Evolutionary conservation across 2,113 vertebrate species (phyloP).

Genomic region (Atrichornis clamosus): DNA sequence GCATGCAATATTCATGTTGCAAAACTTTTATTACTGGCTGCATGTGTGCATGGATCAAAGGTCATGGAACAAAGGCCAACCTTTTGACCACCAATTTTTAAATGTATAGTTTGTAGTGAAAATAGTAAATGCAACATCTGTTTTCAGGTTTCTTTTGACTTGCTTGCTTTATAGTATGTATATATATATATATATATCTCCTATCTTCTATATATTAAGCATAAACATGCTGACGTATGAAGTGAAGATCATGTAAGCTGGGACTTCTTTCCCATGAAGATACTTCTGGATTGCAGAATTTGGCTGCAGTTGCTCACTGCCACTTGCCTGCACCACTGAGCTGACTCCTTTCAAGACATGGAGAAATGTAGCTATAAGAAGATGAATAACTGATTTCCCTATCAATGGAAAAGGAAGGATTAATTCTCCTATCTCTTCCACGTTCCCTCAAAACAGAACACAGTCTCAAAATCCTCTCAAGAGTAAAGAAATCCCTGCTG

Average conservation of each 20-base stretch:
- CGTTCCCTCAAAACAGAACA: background rate
- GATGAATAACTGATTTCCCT: background rate
- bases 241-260: background rate
- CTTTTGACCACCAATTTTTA: background rate
- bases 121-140: background rate
- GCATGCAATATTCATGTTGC: background rate
- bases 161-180: background rate
- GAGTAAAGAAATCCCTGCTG: background rate
- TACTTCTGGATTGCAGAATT: background rate
- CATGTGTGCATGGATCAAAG: background rate
- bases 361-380: background rate
- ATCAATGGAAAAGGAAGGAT: background rate
- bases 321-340: background rate
- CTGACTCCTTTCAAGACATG: background rate
- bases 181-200: rapidly evolving
- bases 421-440: background rate
- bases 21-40: constrained; percentile 3
- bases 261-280: background rate
- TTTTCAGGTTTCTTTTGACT: background rate
- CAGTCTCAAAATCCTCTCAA: background rate
- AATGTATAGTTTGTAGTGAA: background rate
- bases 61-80: background rate
- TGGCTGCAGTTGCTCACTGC: background rate
- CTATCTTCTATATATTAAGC: background rate
- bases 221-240: background rate